Percentiles rank a stretch among this genome's conserved stretches.
phyloP scores from a whole-genome alignment of 2,888 invertebrate species.

The Metalampra italica region DNA sequence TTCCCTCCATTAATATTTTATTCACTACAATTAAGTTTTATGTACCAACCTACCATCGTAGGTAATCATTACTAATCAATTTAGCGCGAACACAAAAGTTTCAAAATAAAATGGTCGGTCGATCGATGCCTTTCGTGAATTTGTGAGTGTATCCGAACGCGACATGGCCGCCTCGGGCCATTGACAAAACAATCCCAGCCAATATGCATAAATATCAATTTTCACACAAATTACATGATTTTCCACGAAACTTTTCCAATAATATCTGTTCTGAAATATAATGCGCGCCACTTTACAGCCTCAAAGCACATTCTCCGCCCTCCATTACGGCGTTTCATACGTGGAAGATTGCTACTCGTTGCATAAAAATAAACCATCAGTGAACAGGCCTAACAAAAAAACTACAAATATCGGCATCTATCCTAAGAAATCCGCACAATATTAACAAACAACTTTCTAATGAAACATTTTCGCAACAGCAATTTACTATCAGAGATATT shows the following conservation, averaged over 20 bases:
- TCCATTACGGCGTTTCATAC: conserved; percentile 39
- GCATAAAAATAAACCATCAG: conserved; percentile 60
- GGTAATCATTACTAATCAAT: no score
- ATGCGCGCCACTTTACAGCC: conserved; percentile 33
- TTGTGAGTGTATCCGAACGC: conserved; percentile 29
- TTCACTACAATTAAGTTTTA: no score
- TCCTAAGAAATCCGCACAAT: conserved; percentile 58
- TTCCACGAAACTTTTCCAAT: conserved; percentile 33
- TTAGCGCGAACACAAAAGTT: not conserved
- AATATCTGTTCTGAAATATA: conserved; percentile 30
- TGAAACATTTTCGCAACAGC: conserved; percentile 54
- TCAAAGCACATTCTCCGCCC: conserved; percentile 17
- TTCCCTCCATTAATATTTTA: no score
- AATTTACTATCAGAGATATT: conserved; percentile 76
- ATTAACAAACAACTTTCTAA: conserved; percentile 67
- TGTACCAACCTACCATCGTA: no score
- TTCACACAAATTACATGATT: conserved; percentile 18
- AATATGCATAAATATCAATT: conserved; percentile 11
- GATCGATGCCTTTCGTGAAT: no score
- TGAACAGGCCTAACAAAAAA: conserved; percentile 30
- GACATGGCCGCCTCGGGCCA: conserved; percentile 25
- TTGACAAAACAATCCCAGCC: conserved; percentile 13
- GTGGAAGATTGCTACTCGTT: conserved; percentile 36
- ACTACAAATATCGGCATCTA: conserved; percentile 44
- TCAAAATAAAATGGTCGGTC: not conserved